A percentile compares a stretch with the other conserved stretches of the same genome.
phyloP scores from a whole-genome alignment of 2,797 vertebrate species.

The Threskiornis aethiopicus region DNA sequence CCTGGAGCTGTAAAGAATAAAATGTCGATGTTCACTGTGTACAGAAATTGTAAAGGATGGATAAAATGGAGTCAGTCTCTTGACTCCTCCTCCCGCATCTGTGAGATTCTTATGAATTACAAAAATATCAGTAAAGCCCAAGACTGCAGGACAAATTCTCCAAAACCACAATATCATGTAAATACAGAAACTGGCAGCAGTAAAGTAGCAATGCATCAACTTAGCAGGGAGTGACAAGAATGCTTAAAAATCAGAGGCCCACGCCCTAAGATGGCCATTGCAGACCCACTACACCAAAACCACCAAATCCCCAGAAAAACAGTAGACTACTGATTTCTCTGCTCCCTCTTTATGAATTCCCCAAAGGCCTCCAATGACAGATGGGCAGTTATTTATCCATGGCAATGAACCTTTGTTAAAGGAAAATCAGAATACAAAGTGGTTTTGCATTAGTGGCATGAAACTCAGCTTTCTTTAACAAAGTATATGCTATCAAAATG shows the following conservation, averaged over 20 bases:
- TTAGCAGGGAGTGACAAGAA: neutral
- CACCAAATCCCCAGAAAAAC: conserved; percentile 23
- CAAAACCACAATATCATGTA: neutral
- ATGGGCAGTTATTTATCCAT: conserved; percentile 57
- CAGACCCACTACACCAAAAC: neutral
- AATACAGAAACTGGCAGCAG: neutral
- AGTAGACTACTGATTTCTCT: neutral
- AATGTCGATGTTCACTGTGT: neutral
- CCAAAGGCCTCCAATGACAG: conserved; percentile 37
- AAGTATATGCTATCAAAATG: neutral
- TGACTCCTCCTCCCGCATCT: neutral
- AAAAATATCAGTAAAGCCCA: neutral
- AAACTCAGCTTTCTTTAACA: conserved; percentile 23
- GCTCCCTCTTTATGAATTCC: conserved; percentile 23
- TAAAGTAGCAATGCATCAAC: neutral
- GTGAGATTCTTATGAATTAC: neutral
- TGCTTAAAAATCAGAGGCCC: neutral
- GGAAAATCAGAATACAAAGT: conserved; percentile 48
- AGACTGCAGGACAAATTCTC: neutral
- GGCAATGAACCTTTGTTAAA: conserved; percentile 38
- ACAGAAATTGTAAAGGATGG: neutral
- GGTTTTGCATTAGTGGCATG: neutral
- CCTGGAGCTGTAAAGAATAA: neutral
- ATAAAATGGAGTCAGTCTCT: neutral
- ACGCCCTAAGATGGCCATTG: neutral